Evolutionary conservation across 2,888 invertebrate genomes (phyloP).

Genomic region (Allacma fusca): DNA sequence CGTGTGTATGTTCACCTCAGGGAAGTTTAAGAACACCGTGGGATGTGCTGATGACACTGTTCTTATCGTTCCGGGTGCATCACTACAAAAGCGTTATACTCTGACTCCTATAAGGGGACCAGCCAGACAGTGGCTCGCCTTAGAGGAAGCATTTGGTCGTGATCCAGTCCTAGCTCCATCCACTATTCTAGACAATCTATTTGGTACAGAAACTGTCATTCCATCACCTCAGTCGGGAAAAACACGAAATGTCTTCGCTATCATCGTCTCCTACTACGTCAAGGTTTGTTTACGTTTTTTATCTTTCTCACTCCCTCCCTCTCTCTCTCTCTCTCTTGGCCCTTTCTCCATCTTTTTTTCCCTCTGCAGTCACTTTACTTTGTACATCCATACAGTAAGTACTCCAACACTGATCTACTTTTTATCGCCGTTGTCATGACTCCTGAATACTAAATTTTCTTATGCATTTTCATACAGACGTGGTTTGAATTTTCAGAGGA

Average conservation of each 20-base stretch:
- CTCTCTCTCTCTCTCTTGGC: no score
- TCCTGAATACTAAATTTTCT: slow-evolving; percentile 5
- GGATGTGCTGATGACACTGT: slow-evolving; percentile 66
- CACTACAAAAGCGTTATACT: slow-evolving; percentile 57
- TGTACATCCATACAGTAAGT: background rate
- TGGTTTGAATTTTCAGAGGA: background rate
- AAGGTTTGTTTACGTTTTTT: slow-evolving; percentile 69
- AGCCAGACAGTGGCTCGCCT: slow-evolving; percentile 60
- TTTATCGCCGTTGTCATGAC: background rate
- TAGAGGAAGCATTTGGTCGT: slow-evolving; percentile 65
- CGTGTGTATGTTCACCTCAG: slow-evolving; percentile 94
- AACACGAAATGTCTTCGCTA: slow-evolving; percentile 79
- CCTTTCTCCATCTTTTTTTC: background rate
- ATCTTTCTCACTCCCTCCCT: background rate
- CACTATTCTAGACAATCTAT: slow-evolving; percentile 53
- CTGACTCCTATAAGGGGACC: slow-evolving; percentile 58
- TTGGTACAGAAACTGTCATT: slow-evolving; percentile 45
- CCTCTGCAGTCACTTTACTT: background rate
- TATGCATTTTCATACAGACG: background rate
- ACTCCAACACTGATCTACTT: background rate
- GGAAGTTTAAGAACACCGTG: slow-evolving; percentile 92
- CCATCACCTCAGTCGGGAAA: slow-evolving; percentile 49
- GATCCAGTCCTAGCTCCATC: slow-evolving; percentile 64
- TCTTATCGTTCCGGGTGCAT: slow-evolving; percentile 60
- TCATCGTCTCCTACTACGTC: slow-evolving; percentile 89